Percentiles rank a stretch among this genome's conserved stretches.
Conservation (phyloP, 2,113 vertebrate genomes). For the Xerus inauris region DNA sequence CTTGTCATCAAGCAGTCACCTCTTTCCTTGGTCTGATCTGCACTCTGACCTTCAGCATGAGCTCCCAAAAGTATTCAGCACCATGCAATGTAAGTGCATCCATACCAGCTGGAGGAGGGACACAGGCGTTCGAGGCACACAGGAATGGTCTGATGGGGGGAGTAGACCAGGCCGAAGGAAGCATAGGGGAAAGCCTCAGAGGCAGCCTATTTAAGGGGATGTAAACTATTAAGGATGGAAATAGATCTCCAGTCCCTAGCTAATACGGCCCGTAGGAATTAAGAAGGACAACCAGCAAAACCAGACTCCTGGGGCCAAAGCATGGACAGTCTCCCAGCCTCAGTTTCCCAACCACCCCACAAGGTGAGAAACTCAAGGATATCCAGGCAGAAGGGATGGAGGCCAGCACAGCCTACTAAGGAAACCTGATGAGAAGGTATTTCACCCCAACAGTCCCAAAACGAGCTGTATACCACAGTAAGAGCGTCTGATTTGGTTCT, state of each 20-base stretch:
- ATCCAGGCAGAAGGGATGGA: neutral
- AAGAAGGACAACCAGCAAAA: neutral
- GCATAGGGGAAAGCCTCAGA: neutral
- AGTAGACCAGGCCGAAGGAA: neutral
- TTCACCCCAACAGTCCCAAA: neutral
- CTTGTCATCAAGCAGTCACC: neutral
- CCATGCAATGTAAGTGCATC: fast-evolving
- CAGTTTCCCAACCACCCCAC: neutral
- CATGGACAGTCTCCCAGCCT: neutral
- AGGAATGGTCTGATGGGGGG: neutral
- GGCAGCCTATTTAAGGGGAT: neutral
- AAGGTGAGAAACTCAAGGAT: neutral
- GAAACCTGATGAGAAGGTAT: neutral
- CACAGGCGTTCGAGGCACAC: neutral
- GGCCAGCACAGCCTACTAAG: neutral
- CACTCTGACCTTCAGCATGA: neutral
- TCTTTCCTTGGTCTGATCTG: neutral
- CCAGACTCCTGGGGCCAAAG: neutral
- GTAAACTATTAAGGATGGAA: neutral
- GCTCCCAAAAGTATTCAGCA: neutral
- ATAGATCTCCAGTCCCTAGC: neutral
- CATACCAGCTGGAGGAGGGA: neutral
- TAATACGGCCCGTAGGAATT: neutral
- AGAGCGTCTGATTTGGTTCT: neutral
- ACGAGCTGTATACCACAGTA: neutral